Evolutionary conservation across 1,140 invertebrate genomes (phyloP), one percentile per base, ranked within the genome.

Genomic region (Drosophila punjabiensis): DNA sequence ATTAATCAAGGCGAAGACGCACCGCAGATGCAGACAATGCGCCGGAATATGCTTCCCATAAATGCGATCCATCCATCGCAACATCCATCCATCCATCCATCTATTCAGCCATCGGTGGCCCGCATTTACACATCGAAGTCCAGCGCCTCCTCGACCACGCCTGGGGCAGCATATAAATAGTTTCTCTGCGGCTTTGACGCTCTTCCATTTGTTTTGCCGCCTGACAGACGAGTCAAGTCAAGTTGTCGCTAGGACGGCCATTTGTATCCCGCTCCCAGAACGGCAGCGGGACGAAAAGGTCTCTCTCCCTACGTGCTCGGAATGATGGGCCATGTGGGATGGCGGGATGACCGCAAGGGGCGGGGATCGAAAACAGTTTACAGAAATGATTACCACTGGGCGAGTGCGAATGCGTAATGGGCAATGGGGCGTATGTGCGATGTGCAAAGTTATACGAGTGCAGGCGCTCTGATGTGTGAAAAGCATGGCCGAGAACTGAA

Each of bases 321-420:
- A 68, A 77, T 80, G 75, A 50, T 41, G 60, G 60, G 37, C 24
- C 43, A 28, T 61, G 43, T 28, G 56, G 47, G 37, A 37, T 32
- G 45, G 11, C 30, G 45, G 52, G 41, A 35, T 20, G 53, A 79
- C 76, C 61, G 43, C 63, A 68, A n/a, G 61, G 61, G 66, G 74
- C 52, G 48, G 62, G 74, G 81, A 87, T 89, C 81, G 81, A 89
- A 89, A 88, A 87, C 85, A 89, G 84, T 87, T 87, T 87, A 88
- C 84, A 87, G 81, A 84, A 87, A 87, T 87, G 85, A 87, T 87
- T 81, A 78, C 81, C 59, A 77, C 84, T 68, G 73, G 85, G 75
- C 84, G 81, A 75, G 89, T 89, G 85, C 74, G 81, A 75, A 88
- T 89, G 85, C 74, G 73, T 88, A 89, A 88, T 89, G 85, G 74